These are phyloP conservation scores for Oreochromis tanganicae DNA, from an alignment of 2,113 vertebrate species.

Conservation along the genomic window DNA sequence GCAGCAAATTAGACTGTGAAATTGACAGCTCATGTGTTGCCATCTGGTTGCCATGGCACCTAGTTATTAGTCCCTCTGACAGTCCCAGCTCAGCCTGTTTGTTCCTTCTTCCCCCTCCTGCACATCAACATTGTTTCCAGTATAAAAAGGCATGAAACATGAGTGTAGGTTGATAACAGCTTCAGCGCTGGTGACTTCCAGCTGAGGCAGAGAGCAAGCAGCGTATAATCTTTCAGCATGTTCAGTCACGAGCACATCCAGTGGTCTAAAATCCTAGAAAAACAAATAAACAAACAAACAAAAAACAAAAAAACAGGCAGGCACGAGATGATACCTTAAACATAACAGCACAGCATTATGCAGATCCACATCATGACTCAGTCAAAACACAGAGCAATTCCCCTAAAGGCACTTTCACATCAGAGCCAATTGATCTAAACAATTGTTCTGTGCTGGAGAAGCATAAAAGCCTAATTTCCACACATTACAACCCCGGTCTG, in stretches of 20 bases:
- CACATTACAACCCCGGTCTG: background rate
- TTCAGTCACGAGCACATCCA: background rate
- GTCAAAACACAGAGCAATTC: background rate
- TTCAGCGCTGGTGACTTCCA: background rate
- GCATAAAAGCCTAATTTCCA: conserved; percentile 14
- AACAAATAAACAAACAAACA: background rate
- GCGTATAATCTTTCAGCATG: background rate
- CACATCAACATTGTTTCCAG: conserved; percentile 17
- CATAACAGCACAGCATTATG: background rate
- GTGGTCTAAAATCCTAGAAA: background rate
- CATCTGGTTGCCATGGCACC: conserved; percentile 70
- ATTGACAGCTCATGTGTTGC: conserved; percentile 65
- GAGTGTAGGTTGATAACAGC: conserved; percentile 3
- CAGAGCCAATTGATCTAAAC: background rate
- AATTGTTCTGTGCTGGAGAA: background rate
- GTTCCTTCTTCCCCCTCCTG: background rate
- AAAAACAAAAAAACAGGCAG: background rate
- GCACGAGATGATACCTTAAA: background rate
- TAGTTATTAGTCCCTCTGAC: conserved; percentile 49
- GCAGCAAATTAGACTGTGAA: conserved; percentile 73
- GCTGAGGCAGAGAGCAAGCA: background rate
- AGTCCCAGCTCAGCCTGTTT: conserved; percentile 14
- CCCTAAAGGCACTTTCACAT: background rate
- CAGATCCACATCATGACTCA: background rate
- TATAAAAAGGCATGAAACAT: conserved; percentile 8